These are phyloP conservation scores for Aphrocallistes beatrix DNA, from an alignment of 37 sponge, comb jelly and placozoan genomes.

Conservation along the genomic window DNA sequence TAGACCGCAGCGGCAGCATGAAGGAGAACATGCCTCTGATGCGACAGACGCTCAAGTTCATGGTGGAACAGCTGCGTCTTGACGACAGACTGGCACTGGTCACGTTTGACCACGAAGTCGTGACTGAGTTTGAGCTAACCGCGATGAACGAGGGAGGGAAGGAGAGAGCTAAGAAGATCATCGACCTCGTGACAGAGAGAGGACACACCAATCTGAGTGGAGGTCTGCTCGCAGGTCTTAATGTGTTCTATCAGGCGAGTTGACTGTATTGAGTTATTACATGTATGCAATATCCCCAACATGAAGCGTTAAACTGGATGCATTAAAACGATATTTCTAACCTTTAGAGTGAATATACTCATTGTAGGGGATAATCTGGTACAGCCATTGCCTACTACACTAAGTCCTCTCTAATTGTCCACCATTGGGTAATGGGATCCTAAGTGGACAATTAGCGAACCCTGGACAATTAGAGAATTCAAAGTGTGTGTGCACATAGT, in stretches of 20 bases:
- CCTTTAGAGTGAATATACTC: too few relatives aligned
- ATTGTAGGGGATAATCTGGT: too few relatives aligned
- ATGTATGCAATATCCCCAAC: too few relatives aligned
- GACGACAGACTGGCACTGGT: slow-evolving; percentile 64
- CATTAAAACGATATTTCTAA: too few relatives aligned
- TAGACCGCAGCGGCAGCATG: slow-evolving; percentile 86
- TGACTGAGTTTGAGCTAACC: slow-evolving; percentile 44
- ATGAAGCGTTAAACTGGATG: too few relatives aligned
- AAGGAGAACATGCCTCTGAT: slow-evolving; percentile 67
- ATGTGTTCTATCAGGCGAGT: slow-evolving; percentile 32
- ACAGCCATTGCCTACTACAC: too few relatives aligned
- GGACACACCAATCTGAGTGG: slow-evolving; percentile 94
- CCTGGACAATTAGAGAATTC: too few relatives aligned
- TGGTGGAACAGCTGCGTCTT: slow-evolving; percentile 69
- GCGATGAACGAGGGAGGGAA: slow-evolving; percentile 70
- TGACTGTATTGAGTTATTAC: background rate
- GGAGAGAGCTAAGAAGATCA: slow-evolving; percentile 56
- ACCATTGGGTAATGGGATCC: too few relatives aligned
- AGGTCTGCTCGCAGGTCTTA: slow-evolving; percentile 72
- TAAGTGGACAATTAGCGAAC: too few relatives aligned
- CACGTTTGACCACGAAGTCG: slow-evolving; percentile 81
- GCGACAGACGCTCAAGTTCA: slow-evolving; percentile 69
- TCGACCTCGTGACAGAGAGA: slow-evolving; percentile 51
- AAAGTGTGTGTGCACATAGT: too few relatives aligned
- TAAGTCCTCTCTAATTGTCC: too few relatives aligned